Evolutionary conservation across 2,888 invertebrate genomes (phyloP).

Genomic region (Lepidochrysops patricia): DNA sequence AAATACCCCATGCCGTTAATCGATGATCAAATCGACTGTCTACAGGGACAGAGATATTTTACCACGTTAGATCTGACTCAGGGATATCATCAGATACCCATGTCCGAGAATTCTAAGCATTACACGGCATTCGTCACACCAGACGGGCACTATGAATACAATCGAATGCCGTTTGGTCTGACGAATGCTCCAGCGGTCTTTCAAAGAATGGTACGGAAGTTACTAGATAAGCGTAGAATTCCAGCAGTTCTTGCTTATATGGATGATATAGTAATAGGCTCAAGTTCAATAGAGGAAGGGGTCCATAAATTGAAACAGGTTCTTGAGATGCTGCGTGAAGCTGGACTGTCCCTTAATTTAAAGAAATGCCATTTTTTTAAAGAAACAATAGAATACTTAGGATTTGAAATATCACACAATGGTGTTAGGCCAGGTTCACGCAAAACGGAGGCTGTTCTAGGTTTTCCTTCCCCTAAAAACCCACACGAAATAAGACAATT

Average conservation of each 20-base stretch:
- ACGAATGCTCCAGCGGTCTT: not conserved
- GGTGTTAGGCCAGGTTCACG: too few relatives aligned
- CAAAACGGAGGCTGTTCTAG: too few relatives aligned
- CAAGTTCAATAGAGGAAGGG: not conserved
- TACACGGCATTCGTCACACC: too few relatives aligned
- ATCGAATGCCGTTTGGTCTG: too few relatives aligned
- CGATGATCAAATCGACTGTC: conserved; percentile 16
- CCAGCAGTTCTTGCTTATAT: not conserved
- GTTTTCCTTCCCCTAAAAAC: conserved; percentile 5
- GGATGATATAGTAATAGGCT: not conserved
- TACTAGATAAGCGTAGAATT: not conserved
- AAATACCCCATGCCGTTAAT: conserved; percentile 19
- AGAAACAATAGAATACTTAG: not conserved
- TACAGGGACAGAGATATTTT: not conserved
- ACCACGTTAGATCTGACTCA: not conserved
- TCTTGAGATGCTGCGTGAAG: not conserved
- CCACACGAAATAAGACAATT: conserved; percentile 24
- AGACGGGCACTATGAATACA: too few relatives aligned
- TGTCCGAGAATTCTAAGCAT: not conserved
- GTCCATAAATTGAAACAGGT: not conserved
- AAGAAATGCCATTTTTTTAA: not conserved
- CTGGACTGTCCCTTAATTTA: not conserved
- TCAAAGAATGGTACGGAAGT: not conserved
- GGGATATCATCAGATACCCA: not conserved
- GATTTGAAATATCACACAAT: conserved; percentile 8